A percentile compares a stretch with the other conserved stretches of the same genome.
Evolutionary conservation across 2,888 invertebrate genomes (phyloP).

Genomic region (Plemyria rubiginata): DNA sequence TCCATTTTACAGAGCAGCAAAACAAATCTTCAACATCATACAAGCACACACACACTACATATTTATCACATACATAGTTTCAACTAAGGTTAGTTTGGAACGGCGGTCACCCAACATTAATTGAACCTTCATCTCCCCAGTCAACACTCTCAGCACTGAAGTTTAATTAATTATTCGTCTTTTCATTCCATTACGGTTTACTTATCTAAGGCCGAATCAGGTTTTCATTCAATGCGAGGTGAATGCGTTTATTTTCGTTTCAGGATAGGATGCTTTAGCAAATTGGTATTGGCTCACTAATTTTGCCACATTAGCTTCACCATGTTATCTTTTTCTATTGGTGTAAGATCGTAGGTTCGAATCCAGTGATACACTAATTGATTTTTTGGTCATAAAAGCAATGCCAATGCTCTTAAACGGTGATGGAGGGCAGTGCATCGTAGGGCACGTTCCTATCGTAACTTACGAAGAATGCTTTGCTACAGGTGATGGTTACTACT

Average conservation of each 20-base stretch:
- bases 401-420: too few relatives aligned
- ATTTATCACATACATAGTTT: neutral
- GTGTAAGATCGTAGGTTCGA: too few relatives aligned
- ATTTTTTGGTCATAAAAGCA: too few relatives aligned
- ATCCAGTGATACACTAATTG: too few relatives aligned
- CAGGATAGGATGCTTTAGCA: neutral
- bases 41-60: too few relatives aligned
- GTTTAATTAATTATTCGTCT: constrained; percentile 18
- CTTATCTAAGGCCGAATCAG: constrained; percentile 9
- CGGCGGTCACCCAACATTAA: constrained; percentile 15
- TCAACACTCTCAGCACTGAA: constrained; percentile 5
- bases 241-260: constrained; percentile 1
- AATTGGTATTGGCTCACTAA: neutral
- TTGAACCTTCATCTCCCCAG: constrained; percentile 11
- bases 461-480: too few relatives aligned
- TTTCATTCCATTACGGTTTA: constrained; percentile 9
- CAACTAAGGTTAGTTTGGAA: neutral
- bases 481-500: too few relatives aligned
- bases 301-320: neutral
- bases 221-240: constrained; percentile 4
- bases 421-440: too few relatives aligned
- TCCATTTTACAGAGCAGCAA: too few relatives aligned
- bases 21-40: too few relatives aligned
- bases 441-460: too few relatives aligned
- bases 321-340: too few relatives aligned